Base-by-base conservation (phyloP, 1,140 invertebrate species). In the Trichomalopsis sarcophagae region DNA sequence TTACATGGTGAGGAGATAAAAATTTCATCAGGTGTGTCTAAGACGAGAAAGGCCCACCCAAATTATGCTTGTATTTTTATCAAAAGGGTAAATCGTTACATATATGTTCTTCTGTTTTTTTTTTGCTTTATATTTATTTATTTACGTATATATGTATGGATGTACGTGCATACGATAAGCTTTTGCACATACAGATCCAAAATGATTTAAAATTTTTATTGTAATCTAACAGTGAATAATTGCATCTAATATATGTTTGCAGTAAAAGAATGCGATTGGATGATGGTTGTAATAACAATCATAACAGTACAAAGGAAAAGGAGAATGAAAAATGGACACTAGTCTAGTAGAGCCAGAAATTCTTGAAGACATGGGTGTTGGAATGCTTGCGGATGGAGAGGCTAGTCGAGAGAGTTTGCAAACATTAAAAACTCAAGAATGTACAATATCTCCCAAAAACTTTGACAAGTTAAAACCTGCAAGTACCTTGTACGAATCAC, bases 361-460 rank as follows among this genome's bases (percentile, higher is more conserved):
- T 69, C 86, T 94, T 83, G 91, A 93, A 84, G 93, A 94, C 40
- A 92, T 93, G 91, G 93, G 93, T 21, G 93, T 94, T 5, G 89
- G 92, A 71, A 93, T 93, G 90, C 82, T 94, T 23, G 93, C 92
- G 9, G 91, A 93, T 84, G 91, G 91, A 77, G 89, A 89, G 78
- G 78, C 78, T 0, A 91, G 88, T 73, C 87, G 84, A 71, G 90
- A 92, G 44, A 91, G 88, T 84, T 85, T 87, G 17, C 91, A 88
- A 83, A 90, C 89, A 75, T 88, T 91, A 81, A 84, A 87, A 40
- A 91, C 90, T 4, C 87, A 89, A 36, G 89, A 91, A 13, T 87
- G 85, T 47, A 87, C 88, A 66, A 86, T 89, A 75, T 91, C 90
- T 13, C 87, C 90, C 0, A 75, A 86, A 9, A 86, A 89, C 33